Evolutionary conservation across 2,113 vertebrate genomes (phyloP).

Genomic region (Thalassarche chlororhynchos): DNA sequence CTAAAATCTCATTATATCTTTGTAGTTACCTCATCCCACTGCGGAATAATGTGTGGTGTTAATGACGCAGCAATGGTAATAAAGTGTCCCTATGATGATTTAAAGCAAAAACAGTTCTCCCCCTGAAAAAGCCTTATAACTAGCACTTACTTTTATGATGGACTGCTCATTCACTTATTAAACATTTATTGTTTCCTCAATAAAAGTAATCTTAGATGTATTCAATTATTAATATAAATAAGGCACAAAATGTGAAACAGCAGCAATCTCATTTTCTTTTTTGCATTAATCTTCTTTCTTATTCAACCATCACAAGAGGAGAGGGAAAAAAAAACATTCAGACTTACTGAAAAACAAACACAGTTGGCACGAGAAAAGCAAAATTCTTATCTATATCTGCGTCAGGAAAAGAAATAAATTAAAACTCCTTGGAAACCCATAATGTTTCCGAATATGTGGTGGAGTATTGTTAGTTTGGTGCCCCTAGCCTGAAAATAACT

Average conservation of each 20-base stretch:
- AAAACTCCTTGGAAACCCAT: neutral
- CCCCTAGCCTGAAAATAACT: neutral
- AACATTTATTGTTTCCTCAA: conserved; percentile 58
- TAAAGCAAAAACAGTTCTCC: conserved; percentile 30
- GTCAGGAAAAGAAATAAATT: neutral
- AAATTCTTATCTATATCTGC: neutral
- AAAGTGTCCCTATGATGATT: conserved; percentile 24
- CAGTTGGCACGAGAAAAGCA: neutral
- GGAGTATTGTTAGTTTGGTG: neutral
- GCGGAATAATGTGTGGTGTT: neutral
- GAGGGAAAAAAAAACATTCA: neutral
- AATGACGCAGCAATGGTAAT: conserved; percentile 13
- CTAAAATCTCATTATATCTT: conserved; percentile 46
- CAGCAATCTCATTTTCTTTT: conserved; percentile 23
- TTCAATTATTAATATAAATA: conserved; percentile 64
- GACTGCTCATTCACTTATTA: conserved; percentile 43
- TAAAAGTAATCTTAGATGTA: conserved; percentile 27
- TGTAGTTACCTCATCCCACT: conserved; percentile 33
- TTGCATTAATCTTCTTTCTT: conserved; percentile 18
- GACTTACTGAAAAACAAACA: neutral
- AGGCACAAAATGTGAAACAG: conserved; percentile 33
- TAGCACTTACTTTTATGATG: conserved; percentile 13
- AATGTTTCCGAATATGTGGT: neutral
- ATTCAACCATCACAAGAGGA: neutral
- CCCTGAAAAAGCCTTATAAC: neutral